Evolutionary conservation across 2,113 vertebrate genomes (phyloP).

Genomic region (Montifringilla adamsi): DNA sequence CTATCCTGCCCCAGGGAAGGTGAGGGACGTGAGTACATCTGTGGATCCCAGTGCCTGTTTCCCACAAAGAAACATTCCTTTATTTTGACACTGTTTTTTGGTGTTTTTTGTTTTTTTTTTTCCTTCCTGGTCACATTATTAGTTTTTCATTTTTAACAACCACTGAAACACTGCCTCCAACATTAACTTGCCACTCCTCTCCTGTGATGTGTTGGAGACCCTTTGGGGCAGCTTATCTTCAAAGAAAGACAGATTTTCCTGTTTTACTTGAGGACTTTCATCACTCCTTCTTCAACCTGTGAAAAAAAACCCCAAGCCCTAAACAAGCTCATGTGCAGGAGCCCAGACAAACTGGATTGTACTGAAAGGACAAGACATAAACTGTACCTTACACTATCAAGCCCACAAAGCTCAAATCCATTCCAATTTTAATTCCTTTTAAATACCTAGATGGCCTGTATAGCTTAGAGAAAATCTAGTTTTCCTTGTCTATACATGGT

Average conservation of each 20-base stretch:
- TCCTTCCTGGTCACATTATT: background rate
- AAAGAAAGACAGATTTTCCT: background rate
- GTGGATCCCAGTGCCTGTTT: background rate
- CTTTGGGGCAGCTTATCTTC: background rate
- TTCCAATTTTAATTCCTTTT: background rate
- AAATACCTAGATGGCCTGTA: background rate
- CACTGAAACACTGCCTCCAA: background rate
- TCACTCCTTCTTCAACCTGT: background rate
- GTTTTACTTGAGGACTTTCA: background rate
- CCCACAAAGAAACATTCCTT: background rate
- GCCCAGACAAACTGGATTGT: background rate
- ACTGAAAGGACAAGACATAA: background rate
- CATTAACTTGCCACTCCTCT: background rate
- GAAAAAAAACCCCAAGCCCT: background rate
- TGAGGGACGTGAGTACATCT: background rate
- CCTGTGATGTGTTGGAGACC: background rate
- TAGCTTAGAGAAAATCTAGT: background rate
- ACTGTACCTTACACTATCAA: background rate
- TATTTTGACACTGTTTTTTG: background rate
- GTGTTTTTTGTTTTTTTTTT: no score
- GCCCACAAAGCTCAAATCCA: background rate
- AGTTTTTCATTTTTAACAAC: background rate
- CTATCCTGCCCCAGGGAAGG: rapidly evolving
- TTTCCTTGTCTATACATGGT: background rate
- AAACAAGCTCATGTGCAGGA: background rate